A percentile compares a stretch with the other conserved stretches of the same genome.
phyloP scores from a whole-genome alignment of 2,888 invertebrate species.

The Dysmachus trigonus region DNA sequence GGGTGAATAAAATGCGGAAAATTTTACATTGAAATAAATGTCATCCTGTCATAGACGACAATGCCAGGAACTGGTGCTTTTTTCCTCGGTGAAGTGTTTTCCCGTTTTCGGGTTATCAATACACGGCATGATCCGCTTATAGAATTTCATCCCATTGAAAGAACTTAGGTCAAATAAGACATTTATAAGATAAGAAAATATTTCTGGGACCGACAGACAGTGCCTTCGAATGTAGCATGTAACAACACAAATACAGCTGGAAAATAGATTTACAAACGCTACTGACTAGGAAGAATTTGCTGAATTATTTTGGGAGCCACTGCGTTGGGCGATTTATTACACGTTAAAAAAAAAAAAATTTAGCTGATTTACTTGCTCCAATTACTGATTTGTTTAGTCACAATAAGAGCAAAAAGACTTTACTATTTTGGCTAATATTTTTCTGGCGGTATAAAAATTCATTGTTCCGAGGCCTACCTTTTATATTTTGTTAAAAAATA shows the following conservation, averaged over 20 bases:
- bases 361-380: neutral
- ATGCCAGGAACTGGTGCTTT: neutral
- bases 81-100: neutral
- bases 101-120: constrained; percentile 38
- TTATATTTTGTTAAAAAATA: neutral
- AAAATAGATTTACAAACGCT: constrained; percentile 5
- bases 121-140: constrained; percentile 37
- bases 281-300: neutral
- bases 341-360: neutral
- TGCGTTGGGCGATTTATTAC: neutral
- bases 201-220: neutral
- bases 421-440: neutral
- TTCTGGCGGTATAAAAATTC: neutral
- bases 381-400: neutral
- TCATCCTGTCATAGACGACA: constrained; percentile 30
- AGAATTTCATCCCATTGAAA: constrained; percentile 17
- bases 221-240: neutral
- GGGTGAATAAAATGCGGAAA: constrained; percentile 16
- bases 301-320: neutral
- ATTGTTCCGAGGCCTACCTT: neutral
- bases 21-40: constrained; percentile 29
- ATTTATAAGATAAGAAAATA: constrained; percentile 36
- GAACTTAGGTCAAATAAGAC: constrained; percentile 37
- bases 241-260: neutral
- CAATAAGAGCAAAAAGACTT: neutral